Conservation (phyloP, 92 coral and sea anemone species). For the Pocillopora meandrina region DNA sequence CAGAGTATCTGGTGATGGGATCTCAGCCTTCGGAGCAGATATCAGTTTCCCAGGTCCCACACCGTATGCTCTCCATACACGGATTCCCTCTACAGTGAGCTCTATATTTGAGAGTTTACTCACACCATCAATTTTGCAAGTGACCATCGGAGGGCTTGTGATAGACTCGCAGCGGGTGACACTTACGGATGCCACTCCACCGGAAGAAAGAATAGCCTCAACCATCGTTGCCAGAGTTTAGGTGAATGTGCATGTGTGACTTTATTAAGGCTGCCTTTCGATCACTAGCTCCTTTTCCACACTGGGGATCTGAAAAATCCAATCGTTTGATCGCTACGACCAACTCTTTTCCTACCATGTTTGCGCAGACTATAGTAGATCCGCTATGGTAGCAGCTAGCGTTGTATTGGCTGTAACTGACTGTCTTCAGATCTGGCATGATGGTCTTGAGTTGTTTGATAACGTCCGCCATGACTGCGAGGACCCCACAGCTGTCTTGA, state of each 20-base stretch:
- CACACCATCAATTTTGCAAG: conserved; percentile 46
- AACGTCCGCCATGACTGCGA: conserved; percentile 1
- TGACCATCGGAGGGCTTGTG: conserved; percentile 30
- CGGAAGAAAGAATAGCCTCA: conserved; percentile 58
- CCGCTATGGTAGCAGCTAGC: conserved; percentile 12
- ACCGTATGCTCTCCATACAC: conserved; percentile 36
- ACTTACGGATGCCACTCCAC: conserved; percentile 57
- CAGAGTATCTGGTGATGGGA: conserved; percentile 10
- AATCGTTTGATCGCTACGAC: conserved; percentile 45
- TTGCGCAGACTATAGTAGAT: too few species aligned
- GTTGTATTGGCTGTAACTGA: conserved; percentile 30
- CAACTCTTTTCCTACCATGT: conserved; percentile 2
- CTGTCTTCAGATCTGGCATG: conserved; percentile 21
- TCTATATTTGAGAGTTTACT: conserved; percentile 42
- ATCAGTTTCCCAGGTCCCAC: conserved; percentile 39
- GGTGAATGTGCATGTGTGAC: conserved; percentile 48
- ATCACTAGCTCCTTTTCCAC: conserved; percentile 62
- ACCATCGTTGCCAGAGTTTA: conserved; percentile 55
- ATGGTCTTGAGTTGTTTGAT: conserved; percentile 20
- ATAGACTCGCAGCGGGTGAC: conserved; percentile 57
- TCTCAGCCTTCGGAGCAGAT: background rate
- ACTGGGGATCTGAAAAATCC: conserved; percentile 58
- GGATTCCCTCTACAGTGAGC: conserved; percentile 37
- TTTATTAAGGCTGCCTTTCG: conserved; percentile 57
- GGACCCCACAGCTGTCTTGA: conserved; percentile 25